These are phyloP conservation scores for Apis laboriosa DNA, from an alignment of 1,140 invertebrate genomes.

Conservation along the genomic window DNA sequence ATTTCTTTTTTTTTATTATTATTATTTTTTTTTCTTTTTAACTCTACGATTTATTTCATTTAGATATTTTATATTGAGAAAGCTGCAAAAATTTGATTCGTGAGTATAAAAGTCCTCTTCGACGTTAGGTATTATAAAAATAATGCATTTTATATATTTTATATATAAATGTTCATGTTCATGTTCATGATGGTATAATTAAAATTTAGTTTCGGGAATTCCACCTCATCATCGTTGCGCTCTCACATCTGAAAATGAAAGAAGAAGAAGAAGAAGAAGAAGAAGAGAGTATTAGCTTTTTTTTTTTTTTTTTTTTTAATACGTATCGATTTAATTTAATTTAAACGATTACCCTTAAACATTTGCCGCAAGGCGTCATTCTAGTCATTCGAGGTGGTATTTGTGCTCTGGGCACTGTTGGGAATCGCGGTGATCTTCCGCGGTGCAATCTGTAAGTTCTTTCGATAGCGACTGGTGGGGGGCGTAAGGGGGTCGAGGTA, in stretches of 20 bases:
- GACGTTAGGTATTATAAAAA: no score
- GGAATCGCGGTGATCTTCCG: background rate
- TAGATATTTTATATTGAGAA: no score
- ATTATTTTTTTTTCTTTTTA: no score
- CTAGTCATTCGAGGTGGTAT: slow-evolving; percentile 1
- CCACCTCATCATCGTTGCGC: background rate
- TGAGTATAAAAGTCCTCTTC: no score
- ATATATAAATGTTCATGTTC: no score
- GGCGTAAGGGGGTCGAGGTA: no score
- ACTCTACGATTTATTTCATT: no score
- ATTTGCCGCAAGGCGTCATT: slow-evolving; percentile 50
- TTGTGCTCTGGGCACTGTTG: background rate
- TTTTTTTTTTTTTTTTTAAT: background rate
- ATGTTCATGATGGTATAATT: background rate
- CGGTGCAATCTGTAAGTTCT: background rate
- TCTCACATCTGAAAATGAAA: slow-evolving; percentile 1
- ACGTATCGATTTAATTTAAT: background rate
- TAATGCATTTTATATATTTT: background rate
- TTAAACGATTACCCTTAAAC: slow-evolving; percentile 32
- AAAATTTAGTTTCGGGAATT: background rate
- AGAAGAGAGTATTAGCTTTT: background rate
- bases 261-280: background rate
- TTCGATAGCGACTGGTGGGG: no score
- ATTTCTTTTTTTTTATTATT: no score
- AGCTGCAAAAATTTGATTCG: no score